Evolutionary conservation across 1,140 invertebrate species (phyloP).

Genomic region (Pachyrhynchus sulphureomaculatus): DNA sequence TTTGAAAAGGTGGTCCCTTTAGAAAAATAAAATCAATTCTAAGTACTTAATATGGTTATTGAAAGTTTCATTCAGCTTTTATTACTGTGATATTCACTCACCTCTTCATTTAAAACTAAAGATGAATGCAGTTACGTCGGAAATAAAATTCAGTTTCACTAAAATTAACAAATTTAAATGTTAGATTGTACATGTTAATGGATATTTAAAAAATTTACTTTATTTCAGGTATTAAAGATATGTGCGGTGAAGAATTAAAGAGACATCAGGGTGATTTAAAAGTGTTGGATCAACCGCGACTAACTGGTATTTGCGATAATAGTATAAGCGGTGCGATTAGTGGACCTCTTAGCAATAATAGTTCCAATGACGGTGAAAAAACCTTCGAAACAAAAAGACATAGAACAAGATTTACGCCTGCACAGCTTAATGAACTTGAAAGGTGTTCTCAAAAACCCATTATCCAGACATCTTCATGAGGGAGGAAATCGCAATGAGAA

Average conservation of each 20-base stretch:
- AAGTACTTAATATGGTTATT: no score
- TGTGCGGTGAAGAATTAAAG: conserved; percentile 53
- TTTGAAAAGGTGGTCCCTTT: conserved; percentile 10
- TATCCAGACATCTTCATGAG: conserved; percentile 98
- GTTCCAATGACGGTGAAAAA: conserved; percentile 67
- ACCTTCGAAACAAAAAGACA: conserved; percentile 90
- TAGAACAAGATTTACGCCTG: conserved; percentile 90
- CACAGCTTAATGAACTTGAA: conserved; percentile 93
- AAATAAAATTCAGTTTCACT: no score
- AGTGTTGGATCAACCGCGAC: conserved; percentile 49
- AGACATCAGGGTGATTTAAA: conserved; percentile 51
- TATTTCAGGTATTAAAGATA: conserved; percentile 52
- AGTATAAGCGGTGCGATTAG: conserved; percentile 35
- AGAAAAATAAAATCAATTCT: no score
- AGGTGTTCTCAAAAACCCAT: conserved; percentile 92
- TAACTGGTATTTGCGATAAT: conserved; percentile 47
- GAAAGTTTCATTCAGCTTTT: no score
- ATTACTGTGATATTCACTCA: neutral
- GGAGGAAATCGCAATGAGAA: conserved; percentile 94
- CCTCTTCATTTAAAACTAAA: no score
- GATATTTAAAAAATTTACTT: conserved; percentile 4
- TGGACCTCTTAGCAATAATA: conserved; percentile 39
- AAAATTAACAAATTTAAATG: no score
- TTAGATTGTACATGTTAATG: no score
- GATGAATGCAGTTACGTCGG: no score